These are phyloP conservation scores for Meghimatium bilineatum DNA, from an alignment of 2,888 invertebrate genomes.

Conservation along the genomic window DNA sequence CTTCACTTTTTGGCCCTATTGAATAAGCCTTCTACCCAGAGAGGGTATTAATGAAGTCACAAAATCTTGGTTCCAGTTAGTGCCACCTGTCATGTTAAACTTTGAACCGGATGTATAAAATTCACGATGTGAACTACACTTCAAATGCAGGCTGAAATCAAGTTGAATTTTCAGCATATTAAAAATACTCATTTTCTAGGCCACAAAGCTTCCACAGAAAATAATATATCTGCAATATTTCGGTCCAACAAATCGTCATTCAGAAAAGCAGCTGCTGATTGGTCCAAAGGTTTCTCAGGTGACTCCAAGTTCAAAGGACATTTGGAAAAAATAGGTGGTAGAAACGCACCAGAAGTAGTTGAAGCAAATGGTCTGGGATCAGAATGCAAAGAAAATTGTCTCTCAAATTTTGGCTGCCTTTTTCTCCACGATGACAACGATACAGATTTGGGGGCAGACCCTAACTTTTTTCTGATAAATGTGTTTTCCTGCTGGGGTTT, in stretches of 20 bases:
- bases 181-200: constrained; percentile 53
- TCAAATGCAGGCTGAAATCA: not conserved
- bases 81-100: no score
- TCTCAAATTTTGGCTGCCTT: not conserved
- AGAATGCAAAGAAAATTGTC: constrained; percentile 33
- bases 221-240: constrained; percentile 65
- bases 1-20: no score
- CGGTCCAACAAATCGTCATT: constrained; percentile 64
- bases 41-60: no score
- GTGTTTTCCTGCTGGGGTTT: not conserved
- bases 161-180: not conserved
- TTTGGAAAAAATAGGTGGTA: constrained; percentile 12
- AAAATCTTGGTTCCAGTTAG: no score
- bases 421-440: not conserved
- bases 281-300: not conserved
- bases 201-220: constrained; percentile 67
- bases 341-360: not conserved
- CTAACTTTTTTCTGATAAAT: not conserved
- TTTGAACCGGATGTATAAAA: not conserved
- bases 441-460: constrained; percentile 10
- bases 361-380: not conserved
- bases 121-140: not conserved
- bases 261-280: constrained; percentile 52
- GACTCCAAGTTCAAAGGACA: not conserved
- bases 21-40: no score